Conservation (phyloP, 2,113 vertebrate species). For the Trichomycterus rosablanca region DNA sequence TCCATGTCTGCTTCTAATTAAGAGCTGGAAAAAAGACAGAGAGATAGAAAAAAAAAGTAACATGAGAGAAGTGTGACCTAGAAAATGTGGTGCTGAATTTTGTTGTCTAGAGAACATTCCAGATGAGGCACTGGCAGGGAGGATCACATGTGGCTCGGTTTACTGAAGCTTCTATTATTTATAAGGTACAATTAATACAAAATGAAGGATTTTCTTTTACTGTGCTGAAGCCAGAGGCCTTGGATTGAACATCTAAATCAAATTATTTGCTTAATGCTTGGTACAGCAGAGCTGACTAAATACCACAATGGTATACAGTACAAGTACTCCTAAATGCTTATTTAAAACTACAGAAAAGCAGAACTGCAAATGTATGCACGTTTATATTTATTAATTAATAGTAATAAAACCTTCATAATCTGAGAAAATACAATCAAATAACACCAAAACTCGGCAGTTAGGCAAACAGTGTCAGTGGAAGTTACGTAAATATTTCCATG, state of each 20-base stretch:
- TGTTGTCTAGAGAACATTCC: slow-evolving; percentile 49
- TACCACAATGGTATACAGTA: no score
- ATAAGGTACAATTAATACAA: slow-evolving; percentile 11
- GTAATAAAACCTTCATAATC: no score
- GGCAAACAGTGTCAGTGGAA: no score
- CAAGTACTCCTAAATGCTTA: no score
- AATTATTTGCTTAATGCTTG: not conserved
- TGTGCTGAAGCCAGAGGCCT: not conserved
- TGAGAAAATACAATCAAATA: no score
- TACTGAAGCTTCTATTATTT: slow-evolving; percentile 34
- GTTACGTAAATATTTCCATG: no score
- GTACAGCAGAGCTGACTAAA: no score
- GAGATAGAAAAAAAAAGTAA: slow-evolving; percentile 17
- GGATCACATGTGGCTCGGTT: slow-evolving; percentile 33
- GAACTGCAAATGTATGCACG: no score
- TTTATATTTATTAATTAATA: no score
- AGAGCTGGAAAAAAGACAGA: slow-evolving; percentile 2
- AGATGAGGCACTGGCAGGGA: slow-evolving; percentile 14
- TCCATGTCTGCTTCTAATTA: slow-evolving; percentile 40
- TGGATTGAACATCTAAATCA: not conserved
- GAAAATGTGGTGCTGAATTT: slow-evolving; percentile 28
- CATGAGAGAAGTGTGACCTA: slow-evolving; percentile 32
- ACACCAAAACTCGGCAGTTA: no score
- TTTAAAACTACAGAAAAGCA: no score
- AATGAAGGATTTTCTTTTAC: not conserved